These are phyloP conservation scores for Formicarius rufipectus DNA, from an alignment of 2,113 vertebrate genomes.

Conservation along the genomic window DNA sequence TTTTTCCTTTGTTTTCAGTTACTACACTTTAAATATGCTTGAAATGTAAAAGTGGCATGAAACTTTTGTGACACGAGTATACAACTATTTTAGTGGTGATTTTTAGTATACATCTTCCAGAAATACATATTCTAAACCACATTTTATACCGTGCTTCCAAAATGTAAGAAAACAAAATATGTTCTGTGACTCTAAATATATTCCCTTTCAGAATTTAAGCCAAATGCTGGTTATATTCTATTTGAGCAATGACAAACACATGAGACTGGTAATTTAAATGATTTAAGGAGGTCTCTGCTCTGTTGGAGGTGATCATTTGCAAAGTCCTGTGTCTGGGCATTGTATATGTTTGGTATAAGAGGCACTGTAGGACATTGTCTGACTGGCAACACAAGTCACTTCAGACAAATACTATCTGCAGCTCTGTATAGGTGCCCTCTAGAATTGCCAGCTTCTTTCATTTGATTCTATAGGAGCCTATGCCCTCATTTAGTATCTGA, in stretches of 20 bases:
- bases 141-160: neutral
- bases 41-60: constrained; percentile 83
- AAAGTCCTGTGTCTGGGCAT: neutral
- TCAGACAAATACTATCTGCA: neutral
- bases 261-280: neutral
- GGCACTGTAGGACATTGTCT: neutral
- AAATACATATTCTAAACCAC: neutral
- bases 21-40: constrained; percentile 80
- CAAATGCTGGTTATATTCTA: neutral
- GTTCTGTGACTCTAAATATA: neutral
- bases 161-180: neutral
- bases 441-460: neutral
- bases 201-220: neutral
- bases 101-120: neutral
- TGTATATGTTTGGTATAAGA: neutral
- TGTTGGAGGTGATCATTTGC: neutral
- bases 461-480: neutral
- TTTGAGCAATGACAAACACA: neutral
- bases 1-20: constrained; percentile 77
- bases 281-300: neutral
- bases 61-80: constrained; percentile 79
- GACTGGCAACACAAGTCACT: neutral
- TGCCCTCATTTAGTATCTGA: neutral
- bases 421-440: neutral
- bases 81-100: neutral